Evolutionary conservation across 2,888 invertebrate genomes (phyloP), one percentile per base, ranked within the genome.

Genomic region (Drosophila hamatofila): DNA sequence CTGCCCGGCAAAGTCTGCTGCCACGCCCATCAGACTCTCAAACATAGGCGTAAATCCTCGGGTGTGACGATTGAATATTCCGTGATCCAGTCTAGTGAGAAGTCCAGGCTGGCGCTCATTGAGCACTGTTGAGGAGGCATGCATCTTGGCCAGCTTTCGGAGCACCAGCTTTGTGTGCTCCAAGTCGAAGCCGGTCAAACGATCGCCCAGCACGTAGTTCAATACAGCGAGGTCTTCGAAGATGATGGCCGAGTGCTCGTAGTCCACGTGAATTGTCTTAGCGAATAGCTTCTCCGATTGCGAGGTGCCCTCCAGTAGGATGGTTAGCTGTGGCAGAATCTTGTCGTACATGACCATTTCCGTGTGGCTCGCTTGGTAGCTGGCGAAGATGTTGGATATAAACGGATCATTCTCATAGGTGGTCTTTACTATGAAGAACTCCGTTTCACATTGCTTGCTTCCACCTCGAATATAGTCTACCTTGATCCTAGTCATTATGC

Each of bases 121-220:
- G 37, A 92, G 80, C 0, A 93, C 93, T 0, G 94, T 92, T 0
- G 93, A 93, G 0, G 94, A 86, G 0, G 94, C 93, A 81, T 94
- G 94, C 81, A 94, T 93, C 74, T 92, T 92, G 1, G 94, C 94
- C 75, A 94, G 72, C 11, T 93, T 91, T 3, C 87, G 83, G 0
- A 94, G 66, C 0, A 91, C 88, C 46, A 93, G 5, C 66, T 88
- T 91, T 0, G 92, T 78, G 63, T 94, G 93, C 1, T 87, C 83
- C 58, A 93, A 55, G 66, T 94, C 93, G 42, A 93, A 83, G 3
- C 93, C 92, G 3, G 58, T 69, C 21, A 86, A 55, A 4, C 92
- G 88, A 74, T 92, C 90, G 4, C 83, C 88, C 37, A 91, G 55
- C 0, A 62, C 60, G 63, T 80, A 91, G 2, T 83, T 66, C 1